These are phyloP conservation scores for Gambusia holbrooki DNA, from an alignment of 2,113 vertebrate genomes.

Conservation along the genomic window DNA sequence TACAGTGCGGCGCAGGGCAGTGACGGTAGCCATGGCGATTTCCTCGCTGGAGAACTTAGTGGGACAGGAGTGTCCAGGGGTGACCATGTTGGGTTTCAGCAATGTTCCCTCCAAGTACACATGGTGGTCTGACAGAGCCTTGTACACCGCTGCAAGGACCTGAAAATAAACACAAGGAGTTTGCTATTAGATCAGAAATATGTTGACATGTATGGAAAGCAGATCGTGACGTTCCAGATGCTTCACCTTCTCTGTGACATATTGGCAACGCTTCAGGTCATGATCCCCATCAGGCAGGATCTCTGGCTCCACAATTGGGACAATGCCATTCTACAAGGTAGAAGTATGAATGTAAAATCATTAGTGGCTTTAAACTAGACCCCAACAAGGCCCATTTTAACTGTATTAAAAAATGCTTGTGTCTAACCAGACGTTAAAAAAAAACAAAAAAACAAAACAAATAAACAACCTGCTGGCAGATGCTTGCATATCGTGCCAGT, in stretches of 20 bases:
- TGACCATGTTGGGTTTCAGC: constrained; percentile 99
- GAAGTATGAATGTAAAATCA: background rate
- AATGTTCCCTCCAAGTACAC: constrained; percentile 96
- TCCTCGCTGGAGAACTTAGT: constrained; percentile 88
- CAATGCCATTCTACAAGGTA: constrained; percentile 90
- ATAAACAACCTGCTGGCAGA: constrained; percentile 93
- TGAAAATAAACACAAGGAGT: constrained; percentile 46
- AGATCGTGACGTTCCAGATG: background rate
- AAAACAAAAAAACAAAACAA: no score
- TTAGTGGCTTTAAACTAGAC: no score
- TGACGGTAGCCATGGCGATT: constrained; percentile 95
- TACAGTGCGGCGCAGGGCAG: constrained; percentile 93
- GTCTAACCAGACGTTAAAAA: no score
- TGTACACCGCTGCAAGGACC: constrained; percentile 96
- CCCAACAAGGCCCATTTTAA: no score
- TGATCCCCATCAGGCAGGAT: constrained; percentile 97
- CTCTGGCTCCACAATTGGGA: constrained; percentile 98
- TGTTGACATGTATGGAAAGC: no score
- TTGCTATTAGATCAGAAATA: background rate
- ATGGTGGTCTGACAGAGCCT: constrained; percentile 95
- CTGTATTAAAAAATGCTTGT: no score
- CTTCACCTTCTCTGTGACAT: constrained; percentile 93
- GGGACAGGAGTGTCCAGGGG: constrained; percentile 91
- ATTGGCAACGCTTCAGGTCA: constrained; percentile 96
- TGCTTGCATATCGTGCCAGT: constrained; percentile 96